A percentile compares a stretch with the other conserved stretches of the same genome.
Evolutionary conservation across 2,888 invertebrate species (phyloP).

Genomic region (Selenia dentaria): DNA sequence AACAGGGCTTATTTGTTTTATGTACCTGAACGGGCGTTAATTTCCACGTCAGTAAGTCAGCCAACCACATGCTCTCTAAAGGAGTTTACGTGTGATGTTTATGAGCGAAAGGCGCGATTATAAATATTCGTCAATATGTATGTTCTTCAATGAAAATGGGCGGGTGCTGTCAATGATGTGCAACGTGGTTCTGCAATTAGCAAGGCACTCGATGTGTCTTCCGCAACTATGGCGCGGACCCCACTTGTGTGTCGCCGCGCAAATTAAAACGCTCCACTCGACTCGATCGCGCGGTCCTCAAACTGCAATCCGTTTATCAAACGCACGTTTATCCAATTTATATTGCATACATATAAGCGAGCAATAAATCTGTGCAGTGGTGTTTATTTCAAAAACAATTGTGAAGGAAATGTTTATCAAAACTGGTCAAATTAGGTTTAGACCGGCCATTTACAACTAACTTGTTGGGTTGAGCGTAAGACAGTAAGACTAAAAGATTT

Average conservation of each 20-base stretch:
- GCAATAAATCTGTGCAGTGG: no score
- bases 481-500: slow-evolving; percentile 73
- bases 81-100: slow-evolving; percentile 13
- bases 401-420: slow-evolving; percentile 17
- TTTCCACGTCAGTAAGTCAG: slow-evolving; percentile 10
- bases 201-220: slow-evolving; percentile 74
- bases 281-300: slow-evolving; percentile 65
- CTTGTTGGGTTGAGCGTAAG: slow-evolving; percentile 64
- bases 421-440: slow-evolving; percentile 27
- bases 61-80: slow-evolving; percentile 6
- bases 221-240: slow-evolving; percentile 65
- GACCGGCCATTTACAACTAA: slow-evolving; percentile 53
- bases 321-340: slow-evolving; percentile 52
- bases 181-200: slow-evolving; percentile 77
- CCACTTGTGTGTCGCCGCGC: slow-evolving; percentile 81
- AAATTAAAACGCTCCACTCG: slow-evolving; percentile 82
- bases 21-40: slow-evolving; percentile 24
- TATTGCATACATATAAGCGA: neutral
- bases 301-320: slow-evolving; percentile 69
- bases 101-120: slow-evolving; percentile 34
- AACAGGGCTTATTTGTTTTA: slow-evolving; percentile 49
- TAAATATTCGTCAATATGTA: slow-evolving; percentile 37
- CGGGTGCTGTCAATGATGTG: slow-evolving; percentile 55
- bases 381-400: slow-evolving; percentile 5
- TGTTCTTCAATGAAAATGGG: slow-evolving; percentile 51